Evolutionary conservation across 2,113 vertebrate species (phyloP).

Genomic region (Cynoglossus semilaevis): DNA sequence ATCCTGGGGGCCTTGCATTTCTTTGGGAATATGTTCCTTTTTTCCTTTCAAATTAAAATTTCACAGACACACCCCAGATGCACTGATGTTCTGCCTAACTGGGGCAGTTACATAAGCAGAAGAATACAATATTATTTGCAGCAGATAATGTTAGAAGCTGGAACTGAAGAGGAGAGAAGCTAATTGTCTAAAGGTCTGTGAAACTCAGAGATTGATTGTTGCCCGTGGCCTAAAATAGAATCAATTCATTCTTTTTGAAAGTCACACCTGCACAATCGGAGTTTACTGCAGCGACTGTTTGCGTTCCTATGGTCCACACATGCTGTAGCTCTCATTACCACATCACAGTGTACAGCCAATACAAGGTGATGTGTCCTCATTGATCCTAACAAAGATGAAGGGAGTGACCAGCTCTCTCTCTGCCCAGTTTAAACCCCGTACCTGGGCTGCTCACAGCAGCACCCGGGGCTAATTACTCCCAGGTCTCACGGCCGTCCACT

Average conservation of each 20-base stretch:
- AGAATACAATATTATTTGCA: conserved; percentile 33
- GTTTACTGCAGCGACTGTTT: too few species aligned
- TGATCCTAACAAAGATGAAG: conserved; percentile 53
- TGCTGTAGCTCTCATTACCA: conserved; percentile 45
- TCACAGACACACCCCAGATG: conserved; percentile 20
- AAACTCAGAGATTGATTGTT: conserved; percentile 23
- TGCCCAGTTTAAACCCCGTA: conserved; percentile 42
- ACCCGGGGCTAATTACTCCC: conserved; percentile 37
- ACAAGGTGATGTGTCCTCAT: conserved; percentile 41
- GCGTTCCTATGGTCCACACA: conserved; percentile 7
- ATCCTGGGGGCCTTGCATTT: conserved; percentile 28
- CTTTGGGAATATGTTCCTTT: conserved; percentile 31
- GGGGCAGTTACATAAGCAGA: conserved; percentile 47
- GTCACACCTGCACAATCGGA: conserved; percentile 41
- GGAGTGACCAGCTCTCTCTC: conserved; percentile 33
- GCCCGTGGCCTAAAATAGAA: conserved; percentile 38
- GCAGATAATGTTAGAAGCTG: conserved; percentile 10
- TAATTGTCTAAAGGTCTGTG: too few species aligned
- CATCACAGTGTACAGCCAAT: conserved; percentile 36
- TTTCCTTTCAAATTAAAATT: conserved; percentile 34
- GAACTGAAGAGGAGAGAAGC: too few species aligned
- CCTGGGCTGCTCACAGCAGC: conserved; percentile 56
- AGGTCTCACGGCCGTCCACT: conserved; percentile 46
- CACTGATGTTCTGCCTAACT: conserved; percentile 46
- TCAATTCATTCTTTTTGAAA: conserved; percentile 48